Base-by-base conservation (phyloP, 2,797 vertebrate species). In the Chaetophractus vellerosus region DNA sequence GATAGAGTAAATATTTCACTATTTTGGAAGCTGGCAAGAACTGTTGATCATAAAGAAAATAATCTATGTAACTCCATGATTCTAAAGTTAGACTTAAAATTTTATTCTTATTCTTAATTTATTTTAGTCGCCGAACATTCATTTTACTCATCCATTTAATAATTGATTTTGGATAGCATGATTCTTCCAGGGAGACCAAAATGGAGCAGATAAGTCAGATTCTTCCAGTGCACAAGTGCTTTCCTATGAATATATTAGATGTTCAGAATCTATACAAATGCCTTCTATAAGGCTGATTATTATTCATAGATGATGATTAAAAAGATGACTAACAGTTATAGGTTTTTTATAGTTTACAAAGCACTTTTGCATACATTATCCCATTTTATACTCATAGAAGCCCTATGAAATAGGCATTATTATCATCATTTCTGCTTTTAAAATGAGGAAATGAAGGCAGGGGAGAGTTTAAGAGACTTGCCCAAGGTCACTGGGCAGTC, bases 91-190 rank as follows among this genome's bases (percentile, higher is more conserved):
- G 72, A 57, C 33, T 84, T 91, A 69, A n/a, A 57, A 41, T 90
- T 94, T 94, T 82, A 68, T 79, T 90, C 57, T 91, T 91, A 87
- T 68, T 48, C 68, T 91, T 93, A 93, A 90, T 88, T 93, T 88
- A 45, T 68, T 91, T 78, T 88, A 75, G 33, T 74, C 59, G 86
- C 45, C 93, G 63, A 80, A 48, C 28, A 79, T 93, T 66, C 72
- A 55, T 94, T 92, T 91, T 92, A 69, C 45, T 59, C 16, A 45
- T 92, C 45, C 48, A 71, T 21, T 96, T 90, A 93, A 85, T 82
- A 88, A 92, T 93, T 96, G 90, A 92, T 92, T 94, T 94, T 92
- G 33, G 79, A 55, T 90, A 80, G 69, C 31, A 50, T 75, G 85
- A 63, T 75, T 94, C 76, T 96, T 79, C 66, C 41, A 91, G 86